phyloP scores from a whole-genome alignment of 1,140 invertebrate species.

The Diprion similis region DNA sequence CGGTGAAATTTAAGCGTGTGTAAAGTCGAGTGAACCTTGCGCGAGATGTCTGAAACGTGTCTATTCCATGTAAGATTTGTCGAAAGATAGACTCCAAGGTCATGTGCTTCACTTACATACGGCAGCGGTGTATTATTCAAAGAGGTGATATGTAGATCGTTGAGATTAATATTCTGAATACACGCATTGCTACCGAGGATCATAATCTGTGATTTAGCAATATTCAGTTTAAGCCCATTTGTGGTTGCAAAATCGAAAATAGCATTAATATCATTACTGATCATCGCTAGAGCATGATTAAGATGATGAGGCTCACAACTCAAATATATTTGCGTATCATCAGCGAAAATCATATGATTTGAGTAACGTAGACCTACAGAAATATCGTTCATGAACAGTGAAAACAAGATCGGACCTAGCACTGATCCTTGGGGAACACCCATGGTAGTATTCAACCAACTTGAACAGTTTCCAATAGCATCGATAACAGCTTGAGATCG shows the following conservation, averaged over 20 bases:
- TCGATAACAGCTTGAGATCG: no score
- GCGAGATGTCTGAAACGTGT: no score
- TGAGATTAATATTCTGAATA: background rate
- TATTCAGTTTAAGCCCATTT: background rate
- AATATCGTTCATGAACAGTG: no score
- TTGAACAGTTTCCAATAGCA: background rate
- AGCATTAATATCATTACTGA: background rate
- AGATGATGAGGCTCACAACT: background rate
- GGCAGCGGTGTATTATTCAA: background rate
- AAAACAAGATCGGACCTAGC: no score
- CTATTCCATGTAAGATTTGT: no score
- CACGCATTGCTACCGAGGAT: background rate
- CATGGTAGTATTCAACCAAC: background rate
- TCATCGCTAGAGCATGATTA: background rate
- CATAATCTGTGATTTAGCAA: background rate
- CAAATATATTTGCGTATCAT: background rate
- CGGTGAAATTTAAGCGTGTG: no score
- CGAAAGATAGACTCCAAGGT: no score
- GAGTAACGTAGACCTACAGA: no score
- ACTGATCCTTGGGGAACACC: slow-evolving; percentile 1
- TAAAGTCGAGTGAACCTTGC: no score
- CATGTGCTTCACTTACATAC: background rate
- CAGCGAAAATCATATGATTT: no score
- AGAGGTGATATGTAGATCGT: background rate
- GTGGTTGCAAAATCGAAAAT: background rate